phyloP scores from a whole-genome alignment of 2,113 vertebrate species.

The Chaenocephalus aceratus region DNA sequence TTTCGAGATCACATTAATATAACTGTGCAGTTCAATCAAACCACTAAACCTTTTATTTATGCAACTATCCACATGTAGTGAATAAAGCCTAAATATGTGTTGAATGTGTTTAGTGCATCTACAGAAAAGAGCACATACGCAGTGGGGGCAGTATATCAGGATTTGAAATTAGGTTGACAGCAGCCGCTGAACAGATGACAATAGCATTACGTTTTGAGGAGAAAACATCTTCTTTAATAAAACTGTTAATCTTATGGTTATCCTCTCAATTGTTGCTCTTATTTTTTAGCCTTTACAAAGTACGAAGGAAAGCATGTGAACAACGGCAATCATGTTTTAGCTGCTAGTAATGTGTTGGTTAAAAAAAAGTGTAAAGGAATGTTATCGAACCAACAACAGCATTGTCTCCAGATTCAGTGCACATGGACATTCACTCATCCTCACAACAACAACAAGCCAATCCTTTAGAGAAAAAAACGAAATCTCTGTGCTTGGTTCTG shows the following conservation, averaged over 20 bases:
- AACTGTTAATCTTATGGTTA: background rate
- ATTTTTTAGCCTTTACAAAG: background rate
- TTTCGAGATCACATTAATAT: conserved; percentile 11
- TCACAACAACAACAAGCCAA: conserved; percentile 43
- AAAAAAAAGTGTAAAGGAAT: conserved; percentile 29
- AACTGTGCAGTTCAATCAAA: background rate
- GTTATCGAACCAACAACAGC: conserved; percentile 15
- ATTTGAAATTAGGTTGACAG: background rate
- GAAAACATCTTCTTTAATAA: background rate
- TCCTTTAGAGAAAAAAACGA: conserved; percentile 6
- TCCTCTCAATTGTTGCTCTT: background rate
- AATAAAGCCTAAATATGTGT: conserved; percentile 10
- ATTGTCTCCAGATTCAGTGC: conserved; percentile 28
- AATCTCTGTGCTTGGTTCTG: conserved; percentile 66
- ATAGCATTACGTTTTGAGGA: background rate
- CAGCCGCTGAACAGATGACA: background rate
- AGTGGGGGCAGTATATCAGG: background rate
- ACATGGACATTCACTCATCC: conserved; percentile 51
- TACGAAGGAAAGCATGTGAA: conserved; percentile 12
- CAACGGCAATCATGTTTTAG: background rate
- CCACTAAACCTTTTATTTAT: too few relatives aligned
- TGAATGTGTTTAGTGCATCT: background rate
- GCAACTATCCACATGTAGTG: conserved; percentile 1
- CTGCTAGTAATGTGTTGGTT: background rate
- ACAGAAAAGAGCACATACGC: background rate